Evolutionary conservation across 2,113 vertebrate genomes (phyloP), one percentile per base, ranked within the genome.

Genomic region (Sphaerodactylus townsendi): DNA sequence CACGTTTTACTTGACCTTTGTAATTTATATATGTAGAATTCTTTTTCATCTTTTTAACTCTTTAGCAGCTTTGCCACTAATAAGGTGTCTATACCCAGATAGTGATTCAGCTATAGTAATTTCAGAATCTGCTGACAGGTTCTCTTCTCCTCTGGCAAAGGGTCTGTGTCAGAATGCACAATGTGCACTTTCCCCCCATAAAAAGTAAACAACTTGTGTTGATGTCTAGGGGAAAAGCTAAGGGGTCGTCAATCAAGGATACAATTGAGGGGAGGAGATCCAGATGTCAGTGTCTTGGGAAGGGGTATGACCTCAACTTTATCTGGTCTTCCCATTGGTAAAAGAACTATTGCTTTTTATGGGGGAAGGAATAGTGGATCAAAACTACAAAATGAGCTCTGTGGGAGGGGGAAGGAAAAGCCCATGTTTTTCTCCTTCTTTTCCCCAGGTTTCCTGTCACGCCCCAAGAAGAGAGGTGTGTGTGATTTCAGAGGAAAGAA

Each of bases 11-110:
- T 75, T 86, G 48, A 76, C 75, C 77, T 28, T 53, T 69, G 6
- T 83, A 90, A 81, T 93, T 93, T 93, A 85, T 41, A 88, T 41
- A 88, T 50, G 46, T 80, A 66, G 64, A 81, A 88, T 69, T 75
- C 33, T 86, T 89, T 77, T 74, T 92, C 81, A 88, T 93, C 72
- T 19, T 87, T 77, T 62, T 90, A 83, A 88, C 83, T 19, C 0
- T 79, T 83, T 77, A 62, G 72, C 46, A 35, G 46, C 0, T 0
- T 56, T 73, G 86, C 82, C 37, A 89, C 37, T n/a, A 30, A n/a
- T 37, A 56, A 23, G 4, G 10, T 78, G 44, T 44, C 2, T 41
- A 65, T 78, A 39, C 15, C 30, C 25, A 4, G 25, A 13, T 4
- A 10, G 14, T 8, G 11, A 78, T 19, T n/a, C 77, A n/a, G 35